Base-by-base conservation (phyloP, 2,113 vertebrate species). In the Pachycephala philippinensis region DNA sequence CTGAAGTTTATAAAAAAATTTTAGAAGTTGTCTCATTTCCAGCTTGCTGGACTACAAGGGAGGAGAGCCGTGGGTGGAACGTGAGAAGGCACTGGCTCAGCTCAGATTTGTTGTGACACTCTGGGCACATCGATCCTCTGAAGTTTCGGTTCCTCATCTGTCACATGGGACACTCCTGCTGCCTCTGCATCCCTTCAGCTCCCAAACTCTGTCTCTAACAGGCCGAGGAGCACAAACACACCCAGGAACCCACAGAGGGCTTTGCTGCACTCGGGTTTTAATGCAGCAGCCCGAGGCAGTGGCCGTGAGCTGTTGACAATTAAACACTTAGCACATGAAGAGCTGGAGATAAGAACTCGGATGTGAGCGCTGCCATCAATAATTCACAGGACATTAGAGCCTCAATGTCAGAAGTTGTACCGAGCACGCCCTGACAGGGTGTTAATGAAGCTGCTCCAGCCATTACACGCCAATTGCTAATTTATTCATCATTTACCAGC, bases 401-500 rank as follows among this genome's bases (percentile, higher is more conserved):
- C 56, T 94, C 81, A 75, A 18, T 84, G 93, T 89, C 93, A 84
- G 47, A 24, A 90, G 70, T 27, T 91, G 61, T 87, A 47, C 49
- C n/a, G 68, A 52, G 74, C 82, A 7, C 10, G 21, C 30, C 40
- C 59, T 83, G 92, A 71, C 90, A 53, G 60, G 16, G 27, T 42
- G 69, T 80, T 96, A 90, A 88, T 76, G 85, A 86, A 86, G 54
- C 47, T 87, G 54, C 85, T 93, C n/a, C 66, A 77, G 63, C 85
- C 85, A 65, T 97, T 95, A 77, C 94, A 65, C 9, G 26, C 45
- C 81, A 76, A 86, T 50, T 94, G 94, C 85, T 96, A 85, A 93
- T 96, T 93, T 95, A 93, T 76, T 93, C 87, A 45, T 71, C 33
- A 47, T 82, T 85, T 76, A n/a, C 66, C n/a, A 56, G 61, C 37